phyloP scores from a whole-genome alignment of 2,888 invertebrate genomes.

The Parnassius smintheus region DNA sequence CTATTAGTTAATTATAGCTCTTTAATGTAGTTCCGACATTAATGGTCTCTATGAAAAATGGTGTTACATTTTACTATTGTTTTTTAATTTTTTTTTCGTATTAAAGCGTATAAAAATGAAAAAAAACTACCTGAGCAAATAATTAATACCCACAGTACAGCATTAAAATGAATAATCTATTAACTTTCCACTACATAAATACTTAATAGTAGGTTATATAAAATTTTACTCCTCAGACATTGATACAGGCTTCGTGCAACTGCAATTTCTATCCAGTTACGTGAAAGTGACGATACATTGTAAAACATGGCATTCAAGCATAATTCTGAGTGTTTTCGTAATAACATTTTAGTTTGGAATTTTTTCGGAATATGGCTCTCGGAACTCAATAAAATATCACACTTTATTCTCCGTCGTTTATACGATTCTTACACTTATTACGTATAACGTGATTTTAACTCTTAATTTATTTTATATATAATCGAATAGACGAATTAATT shows the following conservation, averaged over 20 bases:
- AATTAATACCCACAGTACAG: not conserved
- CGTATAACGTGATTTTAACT: constrained; percentile 6
- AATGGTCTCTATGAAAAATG: no score
- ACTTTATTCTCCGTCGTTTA: constrained; percentile 12
- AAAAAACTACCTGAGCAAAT: no score
- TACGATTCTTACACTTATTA: constrained; percentile 2
- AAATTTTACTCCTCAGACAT: not conserved
- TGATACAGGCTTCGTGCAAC: not conserved
- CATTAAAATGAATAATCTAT: constrained; percentile 17
- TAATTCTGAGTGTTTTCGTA: constrained; percentile 14
- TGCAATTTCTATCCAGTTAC: not conserved
- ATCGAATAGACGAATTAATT: constrained; percentile 9
- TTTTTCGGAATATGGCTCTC: constrained; percentile 29
- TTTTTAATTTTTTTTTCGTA: not conserved
- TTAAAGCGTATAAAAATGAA: no score
- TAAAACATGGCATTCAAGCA: constrained; percentile 1
- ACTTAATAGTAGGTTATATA: not conserved
- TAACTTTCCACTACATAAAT: not conserved
- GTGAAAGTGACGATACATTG: not conserved
- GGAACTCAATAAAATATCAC: constrained; percentile 21
- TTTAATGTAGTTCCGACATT: no score
- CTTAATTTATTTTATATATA: constrained; percentile 14
- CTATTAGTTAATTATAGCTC: no score
- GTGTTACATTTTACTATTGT: no score
- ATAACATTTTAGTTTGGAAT: constrained; percentile 24